Percentiles rank a stretch among this genome's conserved stretches.
Evolutionary conservation across 2,113 vertebrate genomes (phyloP).

Genomic region (Kobus ellipsiprymnus): DNA sequence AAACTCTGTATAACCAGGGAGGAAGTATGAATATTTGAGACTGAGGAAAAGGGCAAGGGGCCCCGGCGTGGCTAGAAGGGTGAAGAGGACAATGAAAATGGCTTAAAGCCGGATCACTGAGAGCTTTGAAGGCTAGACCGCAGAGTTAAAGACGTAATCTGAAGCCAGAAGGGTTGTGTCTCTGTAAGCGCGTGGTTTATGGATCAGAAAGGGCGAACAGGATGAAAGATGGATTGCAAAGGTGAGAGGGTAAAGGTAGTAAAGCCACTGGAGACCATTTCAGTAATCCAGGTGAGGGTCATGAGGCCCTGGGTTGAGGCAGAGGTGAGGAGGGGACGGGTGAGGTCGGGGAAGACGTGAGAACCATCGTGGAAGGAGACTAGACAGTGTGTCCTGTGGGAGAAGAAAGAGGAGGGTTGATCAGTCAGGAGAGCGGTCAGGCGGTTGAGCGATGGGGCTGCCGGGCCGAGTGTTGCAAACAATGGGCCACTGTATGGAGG

Average conservation of each 20-base stretch:
- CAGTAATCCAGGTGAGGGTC: not conserved
- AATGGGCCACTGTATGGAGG: not conserved
- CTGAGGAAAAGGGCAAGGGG: not conserved
- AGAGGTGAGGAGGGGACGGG: not conserved
- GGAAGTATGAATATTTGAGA: not conserved
- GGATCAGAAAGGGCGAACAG: not conserved
- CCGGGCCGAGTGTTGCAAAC: not conserved
- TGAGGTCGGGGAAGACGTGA: not conserved
- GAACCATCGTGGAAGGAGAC: not conserved
- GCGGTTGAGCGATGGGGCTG: fast-evolving
- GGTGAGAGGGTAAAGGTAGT: not conserved
- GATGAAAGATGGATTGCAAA: not conserved
- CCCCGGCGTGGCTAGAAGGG: not conserved
- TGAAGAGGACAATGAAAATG: not conserved
- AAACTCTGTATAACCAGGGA: not conserved
- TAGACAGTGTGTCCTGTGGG: not conserved
- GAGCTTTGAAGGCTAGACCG: not conserved
- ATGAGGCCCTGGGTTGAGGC: not conserved
- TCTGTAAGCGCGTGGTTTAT: not conserved
- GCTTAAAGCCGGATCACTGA: not conserved
- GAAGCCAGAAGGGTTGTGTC: not conserved
- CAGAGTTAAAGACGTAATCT: not conserved
- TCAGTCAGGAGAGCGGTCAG: not conserved
- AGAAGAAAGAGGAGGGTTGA: not conserved
- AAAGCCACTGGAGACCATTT: not conserved